These are phyloP conservation scores for Frieseomelitta varia DNA, from an alignment of 1,140 invertebrate species.

Conservation along the genomic window DNA sequence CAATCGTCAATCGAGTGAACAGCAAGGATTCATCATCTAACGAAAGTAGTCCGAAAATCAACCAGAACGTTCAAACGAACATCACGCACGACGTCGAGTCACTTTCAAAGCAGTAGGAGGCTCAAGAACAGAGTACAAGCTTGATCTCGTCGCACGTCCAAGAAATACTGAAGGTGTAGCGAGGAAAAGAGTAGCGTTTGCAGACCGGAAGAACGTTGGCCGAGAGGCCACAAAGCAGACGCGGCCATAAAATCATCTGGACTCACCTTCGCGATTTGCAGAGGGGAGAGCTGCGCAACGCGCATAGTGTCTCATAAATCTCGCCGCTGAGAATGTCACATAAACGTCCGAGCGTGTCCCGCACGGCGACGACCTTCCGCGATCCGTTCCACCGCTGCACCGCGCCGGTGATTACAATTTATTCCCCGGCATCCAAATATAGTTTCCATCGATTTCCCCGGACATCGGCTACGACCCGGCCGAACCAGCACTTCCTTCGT, in stretches of 20 bases:
- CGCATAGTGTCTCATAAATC: constrained; percentile 3
- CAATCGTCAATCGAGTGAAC: background rate
- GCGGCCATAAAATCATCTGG: background rate
- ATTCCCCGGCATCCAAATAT: constrained; percentile 39
- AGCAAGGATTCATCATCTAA: background rate
- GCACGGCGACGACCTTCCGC: constrained; percentile 31
- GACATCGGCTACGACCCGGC: background rate
- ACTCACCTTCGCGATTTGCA: background rate
- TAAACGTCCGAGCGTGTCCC: constrained; percentile 29
- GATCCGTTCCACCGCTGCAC: constrained; percentile 5
- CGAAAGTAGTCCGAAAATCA: background rate
- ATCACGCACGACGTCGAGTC: background rate
- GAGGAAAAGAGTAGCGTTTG: background rate
- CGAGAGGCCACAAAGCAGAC: background rate
- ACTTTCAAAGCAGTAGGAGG: background rate
- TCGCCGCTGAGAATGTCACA: constrained; percentile 13
- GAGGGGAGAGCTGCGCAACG: background rate
- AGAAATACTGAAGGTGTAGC: background rate
- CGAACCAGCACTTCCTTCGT: background rate
- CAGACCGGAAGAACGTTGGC: background rate
- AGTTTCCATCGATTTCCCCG: constrained; percentile 39
- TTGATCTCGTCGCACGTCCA: background rate
- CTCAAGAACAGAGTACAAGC: background rate
- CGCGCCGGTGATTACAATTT: constrained; percentile 42
- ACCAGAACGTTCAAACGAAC: background rate